These are phyloP conservation scores for Gymnocypris eckloni DNA, from an alignment of 2,797 vertebrate species.

Conservation along the genomic window DNA sequence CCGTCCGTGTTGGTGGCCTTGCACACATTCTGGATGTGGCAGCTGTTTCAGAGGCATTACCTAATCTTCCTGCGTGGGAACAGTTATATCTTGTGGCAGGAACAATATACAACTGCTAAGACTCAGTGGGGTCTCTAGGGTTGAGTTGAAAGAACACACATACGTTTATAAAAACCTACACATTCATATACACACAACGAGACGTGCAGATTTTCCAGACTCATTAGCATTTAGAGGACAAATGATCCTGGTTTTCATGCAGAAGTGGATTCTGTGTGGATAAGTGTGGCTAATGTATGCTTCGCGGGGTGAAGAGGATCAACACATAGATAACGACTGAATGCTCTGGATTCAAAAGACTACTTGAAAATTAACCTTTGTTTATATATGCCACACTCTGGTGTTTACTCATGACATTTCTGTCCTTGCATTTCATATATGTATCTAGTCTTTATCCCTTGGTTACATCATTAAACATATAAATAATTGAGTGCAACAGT, in stretches of 20 bases:
- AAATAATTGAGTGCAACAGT: background rate
- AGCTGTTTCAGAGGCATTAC: constrained; percentile 68
- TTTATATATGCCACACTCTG: background rate
- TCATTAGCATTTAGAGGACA: constrained; percentile 37
- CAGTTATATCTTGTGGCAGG: constrained; percentile 60
- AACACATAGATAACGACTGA: constrained; percentile 12
- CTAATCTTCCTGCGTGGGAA: constrained; percentile 67
- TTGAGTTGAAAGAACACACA: constrained; percentile 23
- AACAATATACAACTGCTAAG: constrained; percentile 50
- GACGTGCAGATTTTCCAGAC: constrained; percentile 1
- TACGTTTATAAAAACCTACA: background rate
- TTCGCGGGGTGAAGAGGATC: constrained; percentile 1
- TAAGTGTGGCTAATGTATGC: constrained; percentile 4
- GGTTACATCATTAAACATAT: constrained; percentile 34
- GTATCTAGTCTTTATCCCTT: background rate
- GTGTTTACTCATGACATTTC: constrained; percentile 10
- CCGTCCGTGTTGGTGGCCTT: constrained; percentile 64
- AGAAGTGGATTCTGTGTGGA: constrained; percentile 17
- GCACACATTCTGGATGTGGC: constrained; percentile 69
- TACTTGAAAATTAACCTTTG: constrained; percentile 3
- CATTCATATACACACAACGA: background rate
- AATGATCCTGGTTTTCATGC: background rate
- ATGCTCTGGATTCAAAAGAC: background rate
- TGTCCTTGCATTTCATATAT: background rate
- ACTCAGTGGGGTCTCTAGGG: background rate